These are phyloP conservation scores for Drosophila nigromelanica DNA, from an alignment of 1,140 invertebrate species.

Conservation along the genomic window DNA sequence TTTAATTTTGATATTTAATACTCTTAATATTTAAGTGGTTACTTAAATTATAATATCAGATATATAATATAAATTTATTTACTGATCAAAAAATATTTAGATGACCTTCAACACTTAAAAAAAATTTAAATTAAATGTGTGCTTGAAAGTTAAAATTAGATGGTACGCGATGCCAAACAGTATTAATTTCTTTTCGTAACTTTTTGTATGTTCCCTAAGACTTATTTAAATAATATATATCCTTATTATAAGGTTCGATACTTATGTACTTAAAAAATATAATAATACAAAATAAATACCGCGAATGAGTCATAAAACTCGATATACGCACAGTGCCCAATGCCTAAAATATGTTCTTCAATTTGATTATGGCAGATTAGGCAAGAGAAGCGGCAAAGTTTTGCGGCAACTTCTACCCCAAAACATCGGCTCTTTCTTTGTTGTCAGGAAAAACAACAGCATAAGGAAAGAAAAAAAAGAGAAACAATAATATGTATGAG, in stretches of 20 bases:
- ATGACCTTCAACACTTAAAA: too few relatives aligned
- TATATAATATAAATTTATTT: too few relatives aligned
- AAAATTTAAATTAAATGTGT: too few relatives aligned
- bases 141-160: too few relatives aligned
- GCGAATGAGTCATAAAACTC: constrained; percentile 55
- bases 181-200: too few relatives aligned
- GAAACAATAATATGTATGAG: constrained; percentile 6
- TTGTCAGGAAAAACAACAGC: constrained; percentile 12
- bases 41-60: too few relatives aligned
- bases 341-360: constrained; percentile 43
- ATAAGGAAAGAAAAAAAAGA: constrained; percentile 1
- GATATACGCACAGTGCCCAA: neutral
- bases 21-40: too few relatives aligned
- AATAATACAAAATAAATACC: constrained; percentile 3
- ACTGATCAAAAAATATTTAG: too few relatives aligned
- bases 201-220: too few relatives aligned
- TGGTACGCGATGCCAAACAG: too few relatives aligned
- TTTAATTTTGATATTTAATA: too few relatives aligned
- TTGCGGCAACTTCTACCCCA: neutral
- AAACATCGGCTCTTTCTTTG: constrained; percentile 20
- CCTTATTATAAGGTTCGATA: neutral
- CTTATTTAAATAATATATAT: too few relatives aligned
- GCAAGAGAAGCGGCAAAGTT: constrained; percentile 48
- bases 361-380: constrained; percentile 72
- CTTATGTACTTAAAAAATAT: neutral